Base-by-base conservation (phyloP, 1,140 invertebrate genomes). In the Drosophila kanapiae region DNA sequence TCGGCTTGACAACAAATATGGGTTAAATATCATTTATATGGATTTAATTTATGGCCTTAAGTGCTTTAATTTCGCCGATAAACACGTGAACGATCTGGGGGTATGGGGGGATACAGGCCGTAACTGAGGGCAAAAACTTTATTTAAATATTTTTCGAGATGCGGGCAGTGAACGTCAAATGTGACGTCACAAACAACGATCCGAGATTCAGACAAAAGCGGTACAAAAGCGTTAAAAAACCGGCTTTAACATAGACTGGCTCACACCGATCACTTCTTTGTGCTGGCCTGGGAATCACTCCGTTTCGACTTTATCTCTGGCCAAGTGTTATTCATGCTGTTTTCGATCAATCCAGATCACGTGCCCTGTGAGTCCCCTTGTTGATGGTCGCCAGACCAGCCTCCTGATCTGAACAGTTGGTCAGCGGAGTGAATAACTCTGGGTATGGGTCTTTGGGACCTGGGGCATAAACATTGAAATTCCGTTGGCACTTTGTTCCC, bases 21-120 rank as follows among this genome's bases (percentile, higher is more conserved):
- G 84, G 84, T 72, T 88, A 90, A 88, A 90, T 78, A 90, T 90
- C 69, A 64, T 72, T 88, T 75, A 78, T 78, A 72, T 70, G 51
- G 48, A 78, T 59, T 84, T 80, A 75, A 86, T 88, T 82, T 75
- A 56, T 78, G 84, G 57, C 53, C 68, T 83, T 78, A 83, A 87
- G 84, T 88, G 83, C 72, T 61, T 78, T 57, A 74, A 80, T 78
- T 68, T 70, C 47, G 18, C 57, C 58, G 75, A 77, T 77, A 68
- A 77, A 77, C 75, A 77, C 69, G 63, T 57, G 75, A 75, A 51
- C 23, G 40, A 35, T 48, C 59, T 33, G 61, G 37, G 33, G 42
- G 38, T 9, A 18, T 43, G 29, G 69, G 23, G 48, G n/a, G n/a
- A n/a, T 65, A 31, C 61, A 71, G 43, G 57, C 45, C 74, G 59